These are phyloP conservation scores for Microvelia longipes DNA, from an alignment of 1,140 invertebrate genomes.

Conservation along the genomic window DNA sequence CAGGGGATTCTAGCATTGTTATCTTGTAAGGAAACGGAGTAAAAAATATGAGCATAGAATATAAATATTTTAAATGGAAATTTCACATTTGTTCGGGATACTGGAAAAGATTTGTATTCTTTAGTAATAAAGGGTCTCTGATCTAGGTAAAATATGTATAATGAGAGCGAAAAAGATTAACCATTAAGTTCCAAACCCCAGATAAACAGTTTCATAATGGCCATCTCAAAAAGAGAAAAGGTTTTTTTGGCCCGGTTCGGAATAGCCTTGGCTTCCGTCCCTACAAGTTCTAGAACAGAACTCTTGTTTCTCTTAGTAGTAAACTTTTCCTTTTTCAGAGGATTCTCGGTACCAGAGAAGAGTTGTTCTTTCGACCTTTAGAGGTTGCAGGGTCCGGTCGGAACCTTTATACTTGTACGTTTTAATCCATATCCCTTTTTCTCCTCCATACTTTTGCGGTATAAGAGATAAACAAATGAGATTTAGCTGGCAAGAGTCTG, in stretches of 20 bases:
- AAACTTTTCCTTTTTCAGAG: not conserved
- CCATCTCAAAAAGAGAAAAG: not conserved
- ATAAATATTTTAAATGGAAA: too few relatives aligned
- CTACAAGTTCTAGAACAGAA: not conserved
- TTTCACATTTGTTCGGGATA: too few relatives aligned
- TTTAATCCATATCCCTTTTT: not conserved
- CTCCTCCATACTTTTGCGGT: not conserved
- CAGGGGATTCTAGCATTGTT: too few relatives aligned
- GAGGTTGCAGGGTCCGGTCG: not conserved
- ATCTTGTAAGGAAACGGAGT: too few relatives aligned
- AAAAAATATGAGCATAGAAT: too few relatives aligned
- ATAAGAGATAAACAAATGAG: not conserved
- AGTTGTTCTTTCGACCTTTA: not conserved
- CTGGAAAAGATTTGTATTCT: too few relatives aligned
- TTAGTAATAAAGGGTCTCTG: not conserved
- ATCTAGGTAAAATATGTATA: not conserved
- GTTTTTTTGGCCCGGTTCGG: not conserved
- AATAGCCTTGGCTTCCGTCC: not conserved
- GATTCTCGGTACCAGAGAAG: not conserved
- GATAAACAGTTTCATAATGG: not conserved
- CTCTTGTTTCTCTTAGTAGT: not conserved
- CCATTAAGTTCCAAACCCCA: not conserved
- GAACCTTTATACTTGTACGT: not conserved
- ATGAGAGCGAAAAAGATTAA: not conserved
- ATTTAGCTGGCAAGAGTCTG: not conserved